These are phyloP conservation scores for Pissodes strobi DNA, from an alignment of 1,140 invertebrate species.

Conservation along the genomic window DNA sequence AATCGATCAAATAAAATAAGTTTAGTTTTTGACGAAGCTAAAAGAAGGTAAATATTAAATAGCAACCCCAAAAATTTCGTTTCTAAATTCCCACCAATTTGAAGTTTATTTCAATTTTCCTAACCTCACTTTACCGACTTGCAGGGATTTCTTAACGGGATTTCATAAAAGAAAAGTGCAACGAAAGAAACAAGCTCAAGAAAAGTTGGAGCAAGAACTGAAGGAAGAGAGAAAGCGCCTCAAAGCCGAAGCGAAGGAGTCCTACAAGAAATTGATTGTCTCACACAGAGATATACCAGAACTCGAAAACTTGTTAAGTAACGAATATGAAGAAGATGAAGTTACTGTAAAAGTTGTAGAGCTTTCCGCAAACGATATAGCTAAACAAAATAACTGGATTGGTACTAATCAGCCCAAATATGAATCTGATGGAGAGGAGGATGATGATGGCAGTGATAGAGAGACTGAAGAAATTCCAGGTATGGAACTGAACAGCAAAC, in stretches of 20 bases:
- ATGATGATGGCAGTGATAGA: slow-evolving; percentile 47
- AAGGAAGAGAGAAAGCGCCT: slow-evolving; percentile 77
- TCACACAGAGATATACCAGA: slow-evolving; percentile 69
- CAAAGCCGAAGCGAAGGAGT: slow-evolving; percentile 70
- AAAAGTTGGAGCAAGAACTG: slow-evolving; percentile 68
- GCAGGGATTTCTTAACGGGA: slow-evolving; percentile 72
- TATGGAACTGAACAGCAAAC: slow-evolving; percentile 59
- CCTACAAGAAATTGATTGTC: slow-evolving; percentile 66
- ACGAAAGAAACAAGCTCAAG: slow-evolving; percentile 70
- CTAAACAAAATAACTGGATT: slow-evolving; percentile 69
- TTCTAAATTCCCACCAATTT: neutral
- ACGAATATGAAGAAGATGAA: slow-evolving; percentile 73
- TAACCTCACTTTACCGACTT: slow-evolving; percentile 20
- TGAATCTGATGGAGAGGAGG: slow-evolving; percentile 55
- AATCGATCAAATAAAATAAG: slow-evolving; percentile 59
- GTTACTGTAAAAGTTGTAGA: slow-evolving; percentile 77
- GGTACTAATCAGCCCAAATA: slow-evolving; percentile 66
- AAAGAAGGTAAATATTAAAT: slow-evolving; percentile 61
- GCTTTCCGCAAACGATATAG: slow-evolving; percentile 67
- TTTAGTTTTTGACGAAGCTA: slow-evolving; percentile 65
- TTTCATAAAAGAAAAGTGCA: slow-evolving; percentile 78
- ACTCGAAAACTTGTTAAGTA: slow-evolving; percentile 64
- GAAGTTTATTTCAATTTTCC: neutral
- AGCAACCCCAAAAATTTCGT: neutral
- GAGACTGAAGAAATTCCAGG: slow-evolving; percentile 60